phyloP scores from a whole-genome alignment of 2,797 vertebrate genomes.

The Chiloscyllium punctatum region DNA sequence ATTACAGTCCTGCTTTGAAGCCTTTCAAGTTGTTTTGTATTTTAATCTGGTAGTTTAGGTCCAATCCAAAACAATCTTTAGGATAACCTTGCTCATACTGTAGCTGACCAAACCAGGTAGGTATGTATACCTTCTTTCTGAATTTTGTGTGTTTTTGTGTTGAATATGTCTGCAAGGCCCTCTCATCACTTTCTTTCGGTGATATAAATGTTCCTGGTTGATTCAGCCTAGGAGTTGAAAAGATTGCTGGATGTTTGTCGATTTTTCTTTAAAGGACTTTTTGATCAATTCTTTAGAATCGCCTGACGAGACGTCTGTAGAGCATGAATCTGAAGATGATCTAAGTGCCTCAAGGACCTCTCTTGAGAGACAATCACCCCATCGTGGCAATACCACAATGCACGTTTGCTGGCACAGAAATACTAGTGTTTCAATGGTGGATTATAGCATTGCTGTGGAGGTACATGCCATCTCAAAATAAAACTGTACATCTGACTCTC shows the following conservation, averaged over 20 bases:
- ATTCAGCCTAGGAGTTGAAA: not conserved
- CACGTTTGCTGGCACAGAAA: conserved; percentile 99
- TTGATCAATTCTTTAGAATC: conserved; percentile 74
- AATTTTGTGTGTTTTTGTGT: not conserved
- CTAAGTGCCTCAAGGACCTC: conserved; percentile 73
- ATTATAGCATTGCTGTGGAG: conserved; percentile 96
- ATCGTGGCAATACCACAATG: conserved; percentile 97
- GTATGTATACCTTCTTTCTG: not conserved
- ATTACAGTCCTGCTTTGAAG: not conserved
- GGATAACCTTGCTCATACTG: not conserved
- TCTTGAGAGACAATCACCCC: conserved; percentile 76
- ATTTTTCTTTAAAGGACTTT: conserved; percentile 38
- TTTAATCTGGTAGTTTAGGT: not conserved
- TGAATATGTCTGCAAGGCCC: not conserved
- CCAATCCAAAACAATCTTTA: not conserved
- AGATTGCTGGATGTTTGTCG: not conserved
- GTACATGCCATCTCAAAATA: conserved; percentile 58
- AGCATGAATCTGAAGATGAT: conserved; percentile 94
- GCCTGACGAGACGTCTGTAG: conserved; percentile 73
- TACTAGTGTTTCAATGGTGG: conserved; percentile 97
- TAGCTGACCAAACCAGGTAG: not conserved
- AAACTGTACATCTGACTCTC: not conserved
- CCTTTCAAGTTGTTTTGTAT: not conserved
- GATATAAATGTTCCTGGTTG: not conserved
- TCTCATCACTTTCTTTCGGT: not conserved